Percentiles rank a stretch among this genome's conserved stretches.
phyloP scores from a whole-genome alignment of 2,888 invertebrate species.

The Mechanitis mazaeus region DNA sequence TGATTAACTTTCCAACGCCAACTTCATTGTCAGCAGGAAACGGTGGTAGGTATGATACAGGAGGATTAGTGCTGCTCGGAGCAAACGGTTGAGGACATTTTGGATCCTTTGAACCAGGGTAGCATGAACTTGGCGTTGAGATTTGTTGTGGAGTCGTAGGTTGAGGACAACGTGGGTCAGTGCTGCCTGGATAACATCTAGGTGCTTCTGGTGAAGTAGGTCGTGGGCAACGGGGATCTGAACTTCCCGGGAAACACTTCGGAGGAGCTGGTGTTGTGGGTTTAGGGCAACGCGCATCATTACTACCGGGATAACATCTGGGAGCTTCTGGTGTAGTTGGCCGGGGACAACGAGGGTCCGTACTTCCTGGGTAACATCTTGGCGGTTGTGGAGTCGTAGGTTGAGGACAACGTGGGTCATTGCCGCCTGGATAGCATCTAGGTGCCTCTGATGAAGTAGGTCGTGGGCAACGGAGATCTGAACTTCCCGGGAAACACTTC shows the following conservation, averaged over 20 bases:
- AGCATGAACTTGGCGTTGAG: constrained; percentile 59
- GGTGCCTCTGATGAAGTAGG: constrained; percentile 39
- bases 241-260: constrained; percentile 37
- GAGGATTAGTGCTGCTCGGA: constrained; percentile 60
- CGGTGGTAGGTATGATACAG: constrained; percentile 69
- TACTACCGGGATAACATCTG: constrained; percentile 46
- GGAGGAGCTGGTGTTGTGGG: constrained; percentile 36
- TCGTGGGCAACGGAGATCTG: constrained; percentile 38
- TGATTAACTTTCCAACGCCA: constrained; percentile 46
- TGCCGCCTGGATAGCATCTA: constrained; percentile 34
- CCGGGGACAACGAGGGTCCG: constrained; percentile 40
- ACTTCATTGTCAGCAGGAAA: constrained; percentile 63
- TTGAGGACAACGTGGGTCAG: constrained; percentile 45
- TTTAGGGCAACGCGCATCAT: constrained; percentile 44
- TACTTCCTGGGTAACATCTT: constrained; percentile 44
- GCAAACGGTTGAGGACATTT: constrained; percentile 65
- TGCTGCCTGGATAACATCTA: constrained; percentile 35
- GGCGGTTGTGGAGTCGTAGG: constrained; percentile 34
- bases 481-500: constrained; percentile 36
- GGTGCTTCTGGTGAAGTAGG: constrained; percentile 36
- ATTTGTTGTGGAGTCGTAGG: constrained; percentile 43
- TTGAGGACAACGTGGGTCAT: constrained; percentile 37
- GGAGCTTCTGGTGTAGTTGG: constrained; percentile 36
- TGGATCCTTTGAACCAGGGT: constrained; percentile 59
- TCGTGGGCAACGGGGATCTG: constrained; percentile 48